These are phyloP conservation scores for Entosphenus tridentatus DNA, from an alignment of 2,113 vertebrate species.

Conservation along the genomic window DNA sequence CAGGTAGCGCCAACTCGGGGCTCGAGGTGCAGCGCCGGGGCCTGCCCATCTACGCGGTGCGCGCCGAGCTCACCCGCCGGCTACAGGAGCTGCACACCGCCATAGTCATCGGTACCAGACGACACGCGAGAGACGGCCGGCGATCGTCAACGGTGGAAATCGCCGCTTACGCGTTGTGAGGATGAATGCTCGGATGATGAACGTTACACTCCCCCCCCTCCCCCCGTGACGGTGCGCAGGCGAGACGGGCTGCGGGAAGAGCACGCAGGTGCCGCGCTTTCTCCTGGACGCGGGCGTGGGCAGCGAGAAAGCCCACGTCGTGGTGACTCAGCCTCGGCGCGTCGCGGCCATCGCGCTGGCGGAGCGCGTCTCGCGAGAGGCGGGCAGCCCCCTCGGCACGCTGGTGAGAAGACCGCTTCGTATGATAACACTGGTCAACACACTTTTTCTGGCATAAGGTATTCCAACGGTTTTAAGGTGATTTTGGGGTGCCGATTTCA, in stretches of 20 bases:
- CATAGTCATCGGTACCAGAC: too few species aligned
- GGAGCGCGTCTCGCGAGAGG: slow-evolving; percentile 63
- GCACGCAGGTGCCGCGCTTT: not conserved
- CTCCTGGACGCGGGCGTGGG: not conserved
- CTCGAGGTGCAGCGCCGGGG: not conserved
- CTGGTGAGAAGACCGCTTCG: slow-evolving; percentile 28
- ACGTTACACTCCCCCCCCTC: too few species aligned
- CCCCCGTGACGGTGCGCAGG: not conserved
- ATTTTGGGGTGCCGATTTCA: too few species aligned
- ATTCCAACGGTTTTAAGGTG: not conserved
- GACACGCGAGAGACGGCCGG: too few species aligned
- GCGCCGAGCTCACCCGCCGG: not conserved
- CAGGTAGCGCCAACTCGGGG: too few species aligned
- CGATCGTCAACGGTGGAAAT: too few species aligned
- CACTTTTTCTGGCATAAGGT: not conserved
- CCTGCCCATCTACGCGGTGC: slow-evolving; percentile 6
- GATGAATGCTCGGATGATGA: too few species aligned
- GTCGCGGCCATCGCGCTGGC: slow-evolving; percentile 82
- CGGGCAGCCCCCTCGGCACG: slow-evolving; percentile 51
- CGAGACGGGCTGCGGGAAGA: slow-evolving; percentile 2
- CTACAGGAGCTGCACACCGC: too few species aligned
- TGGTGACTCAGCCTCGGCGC: slow-evolving; percentile 69
- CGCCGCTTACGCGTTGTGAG: too few species aligned
- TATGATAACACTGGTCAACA: not conserved
- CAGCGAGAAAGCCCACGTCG: slow-evolving; percentile 17